phyloP scores from a whole-genome alignment of 2,888 invertebrate species.

The Gastrophysa polygoni region DNA sequence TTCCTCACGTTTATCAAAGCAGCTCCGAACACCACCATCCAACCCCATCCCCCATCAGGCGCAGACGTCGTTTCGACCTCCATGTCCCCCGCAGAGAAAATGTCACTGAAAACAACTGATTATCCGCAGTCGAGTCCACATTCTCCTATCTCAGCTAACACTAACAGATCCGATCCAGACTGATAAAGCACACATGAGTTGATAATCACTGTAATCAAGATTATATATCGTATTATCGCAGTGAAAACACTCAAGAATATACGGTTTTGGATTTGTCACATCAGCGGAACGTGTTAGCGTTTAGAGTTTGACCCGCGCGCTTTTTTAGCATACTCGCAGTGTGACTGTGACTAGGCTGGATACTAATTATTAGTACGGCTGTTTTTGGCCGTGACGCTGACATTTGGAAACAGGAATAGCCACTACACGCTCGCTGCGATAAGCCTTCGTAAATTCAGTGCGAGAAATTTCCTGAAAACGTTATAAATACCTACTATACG shows the following conservation, averaged over 20 bases:
- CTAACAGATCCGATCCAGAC: background rate
- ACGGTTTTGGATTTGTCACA: background rate
- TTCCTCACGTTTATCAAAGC: constrained; percentile 95
- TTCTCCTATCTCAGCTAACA: background rate
- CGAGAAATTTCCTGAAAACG: background rate
- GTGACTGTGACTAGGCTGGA: too few relatives aligned
- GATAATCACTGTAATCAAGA: background rate
- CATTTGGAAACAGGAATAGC: background rate
- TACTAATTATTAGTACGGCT: too few relatives aligned
- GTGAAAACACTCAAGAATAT: background rate
- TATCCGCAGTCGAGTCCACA: background rate
- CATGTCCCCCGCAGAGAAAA: constrained; percentile 10
- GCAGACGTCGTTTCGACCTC: constrained; percentile 57
- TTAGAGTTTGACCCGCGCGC: background rate
- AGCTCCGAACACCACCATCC: constrained; percentile 92
- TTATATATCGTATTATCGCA: background rate
- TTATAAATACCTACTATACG: background rate
- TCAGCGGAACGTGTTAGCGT: background rate
- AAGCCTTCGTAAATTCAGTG: background rate
- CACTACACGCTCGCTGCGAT: background rate
- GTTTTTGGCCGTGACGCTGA: background rate
- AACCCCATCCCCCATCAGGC: constrained; percentile 95
- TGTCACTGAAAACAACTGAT: background rate
- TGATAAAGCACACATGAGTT: constrained; percentile 4
- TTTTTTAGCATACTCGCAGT: background rate